A percentile compares a stretch with the other conserved stretches of the same genome.
phyloP scores from a whole-genome alignment of 2,888 invertebrate species.

The Branchipolynoe longqiensis region DNA sequence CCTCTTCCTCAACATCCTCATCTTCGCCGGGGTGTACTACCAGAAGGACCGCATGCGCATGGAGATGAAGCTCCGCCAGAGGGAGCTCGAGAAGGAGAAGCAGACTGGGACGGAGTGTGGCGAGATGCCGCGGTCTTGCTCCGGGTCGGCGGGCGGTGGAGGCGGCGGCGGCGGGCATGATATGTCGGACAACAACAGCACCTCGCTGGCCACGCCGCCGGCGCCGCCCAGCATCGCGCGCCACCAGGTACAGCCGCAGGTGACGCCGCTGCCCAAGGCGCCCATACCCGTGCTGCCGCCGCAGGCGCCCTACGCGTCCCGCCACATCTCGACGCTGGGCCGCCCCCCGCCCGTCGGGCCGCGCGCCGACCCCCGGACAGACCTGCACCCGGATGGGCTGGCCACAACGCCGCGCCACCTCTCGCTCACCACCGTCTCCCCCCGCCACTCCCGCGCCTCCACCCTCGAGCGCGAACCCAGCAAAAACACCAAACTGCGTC shows the following conservation, averaged over 20 bases:
- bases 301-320: constrained; percentile 50
- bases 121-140: constrained; percentile 7
- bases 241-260: constrained; percentile 58
- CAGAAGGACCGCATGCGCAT: constrained; percentile 84
- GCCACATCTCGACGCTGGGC: constrained; percentile 9
- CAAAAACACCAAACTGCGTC: not conserved
- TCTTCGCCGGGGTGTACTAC: constrained; percentile 97
- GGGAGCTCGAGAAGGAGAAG: constrained; percentile 64
- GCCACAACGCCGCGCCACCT: constrained; percentile 39
- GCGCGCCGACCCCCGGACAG: constrained; percentile 4
- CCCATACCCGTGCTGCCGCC: constrained; percentile 58
- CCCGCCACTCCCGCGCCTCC: constrained; percentile 26
- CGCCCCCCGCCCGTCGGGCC: not conserved
- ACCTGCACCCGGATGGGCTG: constrained; percentile 12
- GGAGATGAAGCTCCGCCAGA: constrained; percentile 70
- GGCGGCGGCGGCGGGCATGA: constrained; percentile 19
- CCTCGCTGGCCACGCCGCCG: constrained; percentile 1
- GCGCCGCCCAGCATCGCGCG: constrained; percentile 37
- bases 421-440: constrained; percentile 19
- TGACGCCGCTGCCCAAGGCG: constrained; percentile 38
- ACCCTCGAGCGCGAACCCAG: constrained; percentile 42
- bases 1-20: constrained; percentile 93
- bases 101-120: not conserved
- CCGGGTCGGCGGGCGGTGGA: not conserved
- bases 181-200: constrained; percentile 18